Percentiles rank a stretch among this genome's conserved stretches.
phyloP scores from a whole-genome alignment of 2,113 vertebrate genomes.

The Bungarus multicinctus region DNA sequence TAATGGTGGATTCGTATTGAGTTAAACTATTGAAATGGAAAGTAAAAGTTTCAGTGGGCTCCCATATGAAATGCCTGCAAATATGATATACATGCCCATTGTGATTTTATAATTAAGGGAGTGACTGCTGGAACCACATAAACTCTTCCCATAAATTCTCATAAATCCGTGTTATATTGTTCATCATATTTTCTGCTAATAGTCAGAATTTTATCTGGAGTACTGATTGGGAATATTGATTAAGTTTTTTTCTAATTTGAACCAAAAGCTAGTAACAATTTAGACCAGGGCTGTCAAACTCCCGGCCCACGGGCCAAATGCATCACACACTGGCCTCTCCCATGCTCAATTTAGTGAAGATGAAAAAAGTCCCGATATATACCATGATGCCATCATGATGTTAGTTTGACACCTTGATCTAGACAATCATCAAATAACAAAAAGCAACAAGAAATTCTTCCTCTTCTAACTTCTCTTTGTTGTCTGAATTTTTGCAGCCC shows the following conservation, averaged over 20 bases:
- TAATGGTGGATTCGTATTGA: neutral
- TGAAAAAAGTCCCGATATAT: too few species aligned
- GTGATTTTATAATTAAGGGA: neutral
- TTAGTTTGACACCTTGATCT: neutral
- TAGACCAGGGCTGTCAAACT: neutral
- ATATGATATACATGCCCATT: neutral
- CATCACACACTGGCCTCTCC: too few species aligned
- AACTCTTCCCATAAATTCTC: neutral
- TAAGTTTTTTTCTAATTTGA: neutral
- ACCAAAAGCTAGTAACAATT: neutral
- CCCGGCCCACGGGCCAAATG: too few species aligned
- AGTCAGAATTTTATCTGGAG: neutral
- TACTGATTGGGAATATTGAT: neutral
- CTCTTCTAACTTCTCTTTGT: neutral
- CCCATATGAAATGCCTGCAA: neutral
- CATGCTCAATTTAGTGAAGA: too few species aligned
- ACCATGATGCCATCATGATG: too few species aligned
- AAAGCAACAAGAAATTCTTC: neutral
- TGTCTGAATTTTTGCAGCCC: neutral
- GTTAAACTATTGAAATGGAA: neutral
- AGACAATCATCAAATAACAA: neutral
- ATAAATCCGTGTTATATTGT: neutral
- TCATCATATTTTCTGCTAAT: neutral
- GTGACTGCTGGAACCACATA: neutral
- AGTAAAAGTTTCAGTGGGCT: neutral